A percentile compares a stretch with the other conserved stretches of the same genome.
Evolutionary conservation across 2,113 vertebrate genomes (phyloP).

Genomic region (Ochotona curzoniae): DNA sequence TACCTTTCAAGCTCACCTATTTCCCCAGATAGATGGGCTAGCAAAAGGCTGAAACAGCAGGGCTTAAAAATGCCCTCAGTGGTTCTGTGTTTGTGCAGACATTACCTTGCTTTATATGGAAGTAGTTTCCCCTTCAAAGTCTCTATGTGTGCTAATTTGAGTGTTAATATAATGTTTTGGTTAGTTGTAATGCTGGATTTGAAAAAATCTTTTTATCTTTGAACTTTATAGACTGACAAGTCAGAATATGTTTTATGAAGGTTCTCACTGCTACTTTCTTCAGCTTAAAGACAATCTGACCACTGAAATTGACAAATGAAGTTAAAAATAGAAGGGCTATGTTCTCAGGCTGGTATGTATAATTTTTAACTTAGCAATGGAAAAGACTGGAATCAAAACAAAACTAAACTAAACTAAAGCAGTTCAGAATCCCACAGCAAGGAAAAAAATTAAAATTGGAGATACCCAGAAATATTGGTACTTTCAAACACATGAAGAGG

Average conservation of each 20-base stretch:
- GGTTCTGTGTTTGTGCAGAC: background rate
- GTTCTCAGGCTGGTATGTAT: background rate
- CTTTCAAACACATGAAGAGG: background rate
- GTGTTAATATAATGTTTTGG: background rate
- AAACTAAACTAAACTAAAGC: background rate
- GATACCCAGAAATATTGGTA: background rate
- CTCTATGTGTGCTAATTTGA: background rate
- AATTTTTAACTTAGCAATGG: background rate
- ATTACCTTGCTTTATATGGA: too few species aligned
- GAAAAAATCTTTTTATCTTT: background rate
- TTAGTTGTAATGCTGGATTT: background rate
- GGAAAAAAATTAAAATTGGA: background rate
- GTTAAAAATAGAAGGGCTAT: background rate
- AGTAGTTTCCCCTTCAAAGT: background rate
- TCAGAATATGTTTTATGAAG: background rate
- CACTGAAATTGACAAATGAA: background rate
- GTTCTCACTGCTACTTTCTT: background rate
- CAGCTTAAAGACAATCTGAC: background rate
- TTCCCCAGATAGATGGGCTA: background rate
- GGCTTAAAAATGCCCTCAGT: background rate
- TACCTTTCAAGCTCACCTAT: background rate
- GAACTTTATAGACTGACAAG: background rate
- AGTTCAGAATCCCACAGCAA: background rate
- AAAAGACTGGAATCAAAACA: background rate
- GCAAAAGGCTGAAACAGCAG: background rate